A percentile compares a stretch with the other conserved stretches of the same genome.
phyloP scores from a whole-genome alignment of 2,888 invertebrate genomes.

The Eueremaeus valkanovi region DNA sequence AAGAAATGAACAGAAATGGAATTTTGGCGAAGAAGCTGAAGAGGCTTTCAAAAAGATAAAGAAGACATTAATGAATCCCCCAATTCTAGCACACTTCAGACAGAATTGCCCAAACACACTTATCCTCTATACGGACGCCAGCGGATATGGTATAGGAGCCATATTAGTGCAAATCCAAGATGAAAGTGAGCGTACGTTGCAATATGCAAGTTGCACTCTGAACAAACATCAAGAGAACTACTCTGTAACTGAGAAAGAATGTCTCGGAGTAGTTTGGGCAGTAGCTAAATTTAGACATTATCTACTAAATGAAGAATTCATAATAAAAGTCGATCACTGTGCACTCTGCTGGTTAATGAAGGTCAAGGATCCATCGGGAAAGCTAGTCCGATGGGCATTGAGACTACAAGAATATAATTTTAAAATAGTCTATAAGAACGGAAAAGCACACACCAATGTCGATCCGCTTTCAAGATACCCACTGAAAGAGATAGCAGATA shows the following conservation, averaged over 20 bases:
- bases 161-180: conserved; percentile 11
- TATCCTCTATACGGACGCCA: too few species aligned
- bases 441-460: too few species aligned
- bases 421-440: too few species aligned
- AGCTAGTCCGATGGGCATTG: background rate
- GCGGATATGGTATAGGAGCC: conserved; percentile 11
- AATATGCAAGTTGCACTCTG: conserved; percentile 39
- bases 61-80: conserved; percentile 39
- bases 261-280: conserved; percentile 53
- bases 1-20: background rate
- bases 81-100: conserved; percentile 41
- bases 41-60: conserved; percentile 40
- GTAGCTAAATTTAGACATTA: conserved; percentile 53
- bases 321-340: conserved; percentile 54
- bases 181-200: background rate
- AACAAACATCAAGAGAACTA: conserved; percentile 52
- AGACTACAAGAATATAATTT: too few species aligned
- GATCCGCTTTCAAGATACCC: background rate
- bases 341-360: conserved; percentile 54
- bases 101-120: too few species aligned
- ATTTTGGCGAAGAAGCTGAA: background rate
- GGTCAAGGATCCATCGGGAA: background rate
- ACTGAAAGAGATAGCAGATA: background rate
- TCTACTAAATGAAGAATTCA: conserved; percentile 51
- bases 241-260: too few species aligned